Percentiles rank a stretch among this genome's conserved stretches.
Evolutionary conservation across 1,140 invertebrate species (phyloP).

Genomic region (Schlechtendalia chinensis): DNA sequence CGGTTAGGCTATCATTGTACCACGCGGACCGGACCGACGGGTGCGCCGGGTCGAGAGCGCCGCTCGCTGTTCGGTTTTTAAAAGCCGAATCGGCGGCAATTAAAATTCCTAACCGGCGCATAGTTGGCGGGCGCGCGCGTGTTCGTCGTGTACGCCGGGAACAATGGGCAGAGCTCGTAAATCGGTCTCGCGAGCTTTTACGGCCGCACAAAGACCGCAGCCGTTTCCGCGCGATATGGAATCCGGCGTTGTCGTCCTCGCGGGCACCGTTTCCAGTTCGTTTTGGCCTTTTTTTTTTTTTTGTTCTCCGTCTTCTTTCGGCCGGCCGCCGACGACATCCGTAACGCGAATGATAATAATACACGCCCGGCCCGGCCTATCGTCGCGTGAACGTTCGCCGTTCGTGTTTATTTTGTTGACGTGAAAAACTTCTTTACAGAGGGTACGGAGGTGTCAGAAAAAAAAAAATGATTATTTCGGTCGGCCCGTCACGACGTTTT

Average conservation of each 20-base stretch:
- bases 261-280: too few species aligned
- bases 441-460: too few species aligned
- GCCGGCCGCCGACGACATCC: too few species aligned
- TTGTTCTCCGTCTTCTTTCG: too few species aligned
- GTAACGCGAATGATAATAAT: too few species aligned
- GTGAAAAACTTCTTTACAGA: too few species aligned
- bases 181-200: conserved; percentile 24
- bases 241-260: neutral
- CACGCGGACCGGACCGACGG: neutral
- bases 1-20: conserved; percentile 3
- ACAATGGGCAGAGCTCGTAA: conserved; percentile 25
- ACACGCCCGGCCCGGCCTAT: too few species aligned
- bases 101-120: conserved; percentile 30
- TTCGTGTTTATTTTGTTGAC: too few species aligned
- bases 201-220: neutral
- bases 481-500: too few species aligned
- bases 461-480: too few species aligned
- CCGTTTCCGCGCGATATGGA: neutral
- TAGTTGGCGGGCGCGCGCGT: neutral
- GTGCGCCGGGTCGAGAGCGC: neutral
- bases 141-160: neutral
- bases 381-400: too few species aligned
- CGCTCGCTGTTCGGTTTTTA: conserved; percentile 15
- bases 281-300: too few species aligned
- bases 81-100: conserved; percentile 19